Evolutionary conservation across 2,888 invertebrate genomes (phyloP), one percentile per base, ranked within the genome.

Genomic region (Lymantria dispar): DNA sequence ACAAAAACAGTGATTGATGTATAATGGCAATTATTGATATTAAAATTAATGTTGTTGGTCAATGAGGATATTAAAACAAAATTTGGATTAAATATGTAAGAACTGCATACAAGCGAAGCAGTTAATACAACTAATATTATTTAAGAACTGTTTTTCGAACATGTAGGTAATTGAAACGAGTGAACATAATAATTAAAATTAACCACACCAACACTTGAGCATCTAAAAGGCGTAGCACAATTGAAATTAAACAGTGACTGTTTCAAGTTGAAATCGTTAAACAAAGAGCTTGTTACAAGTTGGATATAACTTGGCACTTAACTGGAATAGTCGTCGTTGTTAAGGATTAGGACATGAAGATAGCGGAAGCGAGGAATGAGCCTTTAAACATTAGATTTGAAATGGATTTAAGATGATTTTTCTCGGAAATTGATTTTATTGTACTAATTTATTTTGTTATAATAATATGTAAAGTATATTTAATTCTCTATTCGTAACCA

Each of bases 241-340:
- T 76, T 74, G 70, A 76, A 75, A 73, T 77, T 71, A 72, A 76
- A 75, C 66, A 70, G 60, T 59, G 56, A 56, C 57, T 57, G 59
- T 60, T 63, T 63, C 50, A 66, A 72, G 61, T 68, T 60, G 52
- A 58, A 62, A 63, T 65, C 65, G 66, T 66, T 73, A 70, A 63
- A 71, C 69, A 69, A 66, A 72, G 71, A 64, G 58, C 63, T 62
- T 60, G 63, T 68, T 63, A 60, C 62, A 59, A 71, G 61, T 70
- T 60, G 56, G 58, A 56, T 62, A 53, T 62, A 65, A 68, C 69
- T 68, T 68, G 66, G 58, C 57, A 68, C 66, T 67, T 58, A 57
- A 46, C 48, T 61, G 14, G 52, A 53, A 63, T 56, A 58, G 60
- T 58, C 52, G 33, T 44, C 36, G 11, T 37, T 47, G 31, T 45